phyloP scores from a whole-genome alignment of 2,888 invertebrate genomes.

The Drosophila flavopinicola region DNA sequence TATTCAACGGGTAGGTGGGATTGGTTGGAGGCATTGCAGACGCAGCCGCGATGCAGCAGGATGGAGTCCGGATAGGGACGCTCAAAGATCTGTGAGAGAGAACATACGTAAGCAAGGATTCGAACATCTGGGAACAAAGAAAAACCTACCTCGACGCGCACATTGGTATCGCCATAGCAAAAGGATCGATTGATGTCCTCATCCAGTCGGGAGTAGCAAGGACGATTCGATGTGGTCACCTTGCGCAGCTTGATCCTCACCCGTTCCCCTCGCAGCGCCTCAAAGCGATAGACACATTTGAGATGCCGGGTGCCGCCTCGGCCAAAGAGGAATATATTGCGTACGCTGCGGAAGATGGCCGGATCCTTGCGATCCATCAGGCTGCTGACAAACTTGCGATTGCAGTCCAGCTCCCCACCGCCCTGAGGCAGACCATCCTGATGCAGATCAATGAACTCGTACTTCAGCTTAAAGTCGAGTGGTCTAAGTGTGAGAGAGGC shows the following conservation, averaged over 20 bases:
- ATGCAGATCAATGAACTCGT: conserved; percentile 94
- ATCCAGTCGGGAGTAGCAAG: conserved; percentile 83
- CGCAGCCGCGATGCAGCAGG: conserved; percentile 90
- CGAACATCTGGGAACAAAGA: too few species aligned
- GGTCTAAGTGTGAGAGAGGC: conserved; percentile 86
- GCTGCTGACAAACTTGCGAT: conserved; percentile 90
- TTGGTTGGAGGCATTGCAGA: conserved; percentile 88
- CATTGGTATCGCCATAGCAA: conserved; percentile 89
- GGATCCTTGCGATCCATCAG: conserved; percentile 86
- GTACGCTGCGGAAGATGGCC: conserved; percentile 91
- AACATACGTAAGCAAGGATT: neutral
- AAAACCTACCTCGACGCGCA: conserved; percentile 86
- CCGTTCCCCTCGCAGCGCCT: conserved; percentile 92
- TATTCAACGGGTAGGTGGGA: conserved; percentile 89
- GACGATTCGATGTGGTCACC: conserved; percentile 87
- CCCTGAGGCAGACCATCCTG: conserved; percentile 93
- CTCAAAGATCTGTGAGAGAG: conserved; percentile 86
- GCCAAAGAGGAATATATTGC: conserved; percentile 94
- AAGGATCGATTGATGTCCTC: conserved; percentile 89
- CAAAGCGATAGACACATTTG: conserved; percentile 95
- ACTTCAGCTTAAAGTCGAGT: conserved; percentile 92
- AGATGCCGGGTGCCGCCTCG: conserved; percentile 93
- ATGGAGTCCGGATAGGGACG: conserved; percentile 90
- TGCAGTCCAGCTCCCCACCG: conserved; percentile 88
- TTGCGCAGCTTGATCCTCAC: conserved; percentile 91